Evolutionary conservation across 2,797 vertebrate genomes (phyloP).

Genomic region (Ceryle rudis): DNA sequence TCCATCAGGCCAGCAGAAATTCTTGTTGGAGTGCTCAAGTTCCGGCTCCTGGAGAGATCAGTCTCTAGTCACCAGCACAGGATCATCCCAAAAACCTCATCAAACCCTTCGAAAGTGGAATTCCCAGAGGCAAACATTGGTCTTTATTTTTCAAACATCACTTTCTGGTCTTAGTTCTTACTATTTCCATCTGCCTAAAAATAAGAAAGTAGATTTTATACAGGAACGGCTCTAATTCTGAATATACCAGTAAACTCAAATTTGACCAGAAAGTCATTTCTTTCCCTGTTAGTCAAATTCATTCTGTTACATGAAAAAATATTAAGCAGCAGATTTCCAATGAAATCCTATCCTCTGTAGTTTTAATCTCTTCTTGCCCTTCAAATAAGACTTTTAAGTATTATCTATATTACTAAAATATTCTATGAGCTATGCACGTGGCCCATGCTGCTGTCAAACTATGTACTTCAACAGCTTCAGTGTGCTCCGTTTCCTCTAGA

Average conservation of each 20-base stretch:
- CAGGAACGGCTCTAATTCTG: not conserved
- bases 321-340: conserved; percentile 30
- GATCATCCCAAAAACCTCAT: not conserved
- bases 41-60: not conserved
- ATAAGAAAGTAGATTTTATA: not conserved
- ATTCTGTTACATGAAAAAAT: not conserved
- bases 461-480: not conserved
- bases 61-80: not conserved
- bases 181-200: not conserved
- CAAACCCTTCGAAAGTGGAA: not conserved
- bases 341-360: conserved; percentile 40
- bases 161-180: not conserved
- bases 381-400: conserved; percentile 48
- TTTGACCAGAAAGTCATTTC: not conserved
- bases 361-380: conserved; percentile 53
- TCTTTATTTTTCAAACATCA: not conserved
- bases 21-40: not conserved
- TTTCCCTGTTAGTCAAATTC: not conserved
- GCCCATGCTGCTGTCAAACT: not conserved
- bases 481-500: not conserved
- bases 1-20: not conserved
- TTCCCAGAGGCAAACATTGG: not conserved
- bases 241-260: not conserved
- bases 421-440: not conserved
- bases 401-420: conserved; percentile 39